These are phyloP conservation scores for Spisula subtruncata DNA, from an alignment of 2,888 invertebrate species.

Conservation along the genomic window DNA sequence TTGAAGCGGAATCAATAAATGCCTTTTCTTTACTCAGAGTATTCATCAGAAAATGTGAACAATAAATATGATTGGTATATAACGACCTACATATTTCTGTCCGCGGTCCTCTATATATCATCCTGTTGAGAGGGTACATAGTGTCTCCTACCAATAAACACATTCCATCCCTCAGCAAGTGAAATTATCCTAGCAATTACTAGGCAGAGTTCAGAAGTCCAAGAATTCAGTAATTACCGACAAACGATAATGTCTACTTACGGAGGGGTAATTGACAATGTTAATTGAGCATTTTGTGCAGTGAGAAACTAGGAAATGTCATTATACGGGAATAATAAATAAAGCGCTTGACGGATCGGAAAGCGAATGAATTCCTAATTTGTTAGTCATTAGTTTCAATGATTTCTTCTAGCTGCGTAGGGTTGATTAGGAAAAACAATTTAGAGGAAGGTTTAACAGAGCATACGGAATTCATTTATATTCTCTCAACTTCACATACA, in stretches of 20 bases:
- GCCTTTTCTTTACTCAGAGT: no score
- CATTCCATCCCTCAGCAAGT: background rate
- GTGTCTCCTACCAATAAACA: background rate
- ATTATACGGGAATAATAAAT: constrained; percentile 26
- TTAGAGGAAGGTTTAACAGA: background rate
- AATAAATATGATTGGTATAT: background rate
- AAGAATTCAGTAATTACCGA: background rate
- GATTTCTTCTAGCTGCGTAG: background rate
- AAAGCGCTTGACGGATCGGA: background rate
- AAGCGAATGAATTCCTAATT: background rate
- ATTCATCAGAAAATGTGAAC: no score
- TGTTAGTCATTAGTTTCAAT: constrained; percentile 13
- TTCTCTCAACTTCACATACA: background rate
- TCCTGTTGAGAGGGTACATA: background rate
- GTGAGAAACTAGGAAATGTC: background rate
- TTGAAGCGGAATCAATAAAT: no score
- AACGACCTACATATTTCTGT: background rate
- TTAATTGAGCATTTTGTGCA: constrained; percentile 11
- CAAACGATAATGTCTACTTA: background rate
- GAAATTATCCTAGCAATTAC: background rate
- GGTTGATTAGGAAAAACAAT: background rate
- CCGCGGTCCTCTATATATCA: constrained; percentile 8
- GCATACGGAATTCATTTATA: background rate
- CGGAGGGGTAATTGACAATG: constrained; percentile 8
- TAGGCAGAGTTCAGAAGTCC: background rate